Evolutionary conservation across 2,113 vertebrate genomes (phyloP), one percentile per base, ranked within the genome.

Genomic region (Electrona antarctica): DNA sequence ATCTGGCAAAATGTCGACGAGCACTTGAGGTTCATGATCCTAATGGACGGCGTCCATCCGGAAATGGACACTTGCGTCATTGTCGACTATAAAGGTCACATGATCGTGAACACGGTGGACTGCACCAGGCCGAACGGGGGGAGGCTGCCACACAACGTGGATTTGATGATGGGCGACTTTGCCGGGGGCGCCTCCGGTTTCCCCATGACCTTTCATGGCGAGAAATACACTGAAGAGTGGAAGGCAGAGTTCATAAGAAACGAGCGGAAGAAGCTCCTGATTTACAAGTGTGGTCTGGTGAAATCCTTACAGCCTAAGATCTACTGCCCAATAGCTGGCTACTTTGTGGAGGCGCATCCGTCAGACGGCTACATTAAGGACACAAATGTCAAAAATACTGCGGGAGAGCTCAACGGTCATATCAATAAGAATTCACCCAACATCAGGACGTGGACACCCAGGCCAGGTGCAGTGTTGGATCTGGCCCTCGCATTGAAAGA

Each of bases 51-150:
- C 0, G 65, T 95, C 64, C 94, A 94, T 69, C 94, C 94, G 21
- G 94, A 95, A 84, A 93, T 95, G 91, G 94, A 95, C 81, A 95
- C 94, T 0, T 95, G 94, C 68, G 91, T 95, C 71, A 94, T 95
- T 1, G 89, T 94, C 74, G 93, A 95, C 49, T 95, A 95, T 79
- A 95, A 95, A 92, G 94, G 94, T 70, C 94, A 95, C 80, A 91
- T 92, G 87, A 94, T 95, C 69, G 86, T 95, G 71, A 95, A 95
- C 71, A 95, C 93, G 0, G 94, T 95, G 72, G 94, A 95, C 85
- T 95, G 94, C 66, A 95, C 93, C 64, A 82, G 92, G n/a, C 94
- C 94, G n/a, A 95, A 95, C 7, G 92, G 91, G 0, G 93, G 92
- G 41, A 79, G 78, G 57, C 87, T 95, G n/a, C 94, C 94, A 5